Evolutionary conservation across 1,140 invertebrate species (phyloP).

Genomic region (Euwallacea fornicatus): DNA sequence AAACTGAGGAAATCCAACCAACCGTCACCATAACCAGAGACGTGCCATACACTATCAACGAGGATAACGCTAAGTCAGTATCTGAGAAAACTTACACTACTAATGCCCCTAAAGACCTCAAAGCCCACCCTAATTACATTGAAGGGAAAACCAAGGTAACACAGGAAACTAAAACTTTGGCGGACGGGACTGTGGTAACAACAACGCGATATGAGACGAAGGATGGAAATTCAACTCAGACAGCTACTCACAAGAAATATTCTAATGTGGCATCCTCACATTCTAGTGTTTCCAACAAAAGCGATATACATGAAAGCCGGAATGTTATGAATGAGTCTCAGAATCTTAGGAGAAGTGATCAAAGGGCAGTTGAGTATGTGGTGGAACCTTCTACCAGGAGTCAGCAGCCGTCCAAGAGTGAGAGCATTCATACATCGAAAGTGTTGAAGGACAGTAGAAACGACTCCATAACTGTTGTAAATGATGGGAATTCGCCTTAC

Average conservation of each 20-base stretch:
- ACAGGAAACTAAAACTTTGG: slow-evolving; percentile 64
- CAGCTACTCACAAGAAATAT: slow-evolving; percentile 32
- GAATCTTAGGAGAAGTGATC: not conserved
- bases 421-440: not conserved
- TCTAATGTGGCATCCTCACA: slow-evolving; percentile 25
- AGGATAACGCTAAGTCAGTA: slow-evolving; percentile 33
- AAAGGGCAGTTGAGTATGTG: slow-evolving; percentile 13
- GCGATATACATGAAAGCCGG: not conserved
- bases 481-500: not conserved
- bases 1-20: slow-evolving; percentile 31
- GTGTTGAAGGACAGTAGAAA: not conserved
- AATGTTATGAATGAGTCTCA: not conserved
- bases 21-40: slow-evolving; percentile 8
- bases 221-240: slow-evolving; percentile 43
- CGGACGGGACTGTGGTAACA: slow-evolving; percentile 65
- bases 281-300: slow-evolving; percentile 4
- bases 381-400: slow-evolving; percentile 4
- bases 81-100: slow-evolving; percentile 43
- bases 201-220: slow-evolving; percentile 65
- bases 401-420: not conserved
- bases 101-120: slow-evolving; percentile 43
- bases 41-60: slow-evolving; percentile 18
- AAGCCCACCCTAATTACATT: slow-evolving; percentile 44
- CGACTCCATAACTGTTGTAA: not conserved
- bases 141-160: slow-evolving; percentile 61